Base-by-base conservation (phyloP, 2,113 vertebrate genomes). In the Pyxicephalus adspersus region DNA sequence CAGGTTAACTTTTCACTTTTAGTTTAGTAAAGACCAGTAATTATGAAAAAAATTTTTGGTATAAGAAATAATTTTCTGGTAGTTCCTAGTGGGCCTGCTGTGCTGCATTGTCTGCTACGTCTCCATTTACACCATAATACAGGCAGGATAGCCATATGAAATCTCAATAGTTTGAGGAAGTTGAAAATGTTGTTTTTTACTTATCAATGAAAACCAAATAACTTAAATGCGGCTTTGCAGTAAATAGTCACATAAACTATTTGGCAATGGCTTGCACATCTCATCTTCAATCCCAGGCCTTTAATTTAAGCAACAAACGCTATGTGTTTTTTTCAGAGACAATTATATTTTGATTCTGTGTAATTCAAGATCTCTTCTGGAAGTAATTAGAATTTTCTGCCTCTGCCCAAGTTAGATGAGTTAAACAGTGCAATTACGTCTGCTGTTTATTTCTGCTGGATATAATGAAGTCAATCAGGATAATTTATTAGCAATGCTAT, bases 381-480 rank as follows among this genome's bases (percentile, higher is more conserved):
- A 72, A 55, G 26, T 72, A 72, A 60, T 74, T 60, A 58, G 6
- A 74, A 74, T 74, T 60, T 74, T 60, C 54, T 74, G 72, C 72
- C 38, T 74, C 28, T 23, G 55, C 60, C 55, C 72, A 61, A 23
- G n/a, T 74, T 31, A 57, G 52, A 74, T 25, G 31, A 74, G 54
- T 74, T 60, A 45, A 60, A 60, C 55, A 60, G 72, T 22, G 55
- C 54, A 74, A 74, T 74, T 74, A 74, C 45, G 60, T 9, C 28
- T 11, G 55, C 72, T 23, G n/a, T 28, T 45, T 34, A 23, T 61
- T 60, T n/a, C 25, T 22, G 72, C 50, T 74, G 51, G 25, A 29
- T 29, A n/a, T 55, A 18, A 55, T 72, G 7, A 38, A 60, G 72
- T 60, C 54, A 60, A 34, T 45, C 8, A 57, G 31, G 55, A 60